Percentiles rank a stretch among this genome's conserved stretches.
These are phyloP conservation scores for Cataglyphis albicans DNA, from an alignment of 2,888 invertebrate genomes.

Conservation along the genomic window DNA sequence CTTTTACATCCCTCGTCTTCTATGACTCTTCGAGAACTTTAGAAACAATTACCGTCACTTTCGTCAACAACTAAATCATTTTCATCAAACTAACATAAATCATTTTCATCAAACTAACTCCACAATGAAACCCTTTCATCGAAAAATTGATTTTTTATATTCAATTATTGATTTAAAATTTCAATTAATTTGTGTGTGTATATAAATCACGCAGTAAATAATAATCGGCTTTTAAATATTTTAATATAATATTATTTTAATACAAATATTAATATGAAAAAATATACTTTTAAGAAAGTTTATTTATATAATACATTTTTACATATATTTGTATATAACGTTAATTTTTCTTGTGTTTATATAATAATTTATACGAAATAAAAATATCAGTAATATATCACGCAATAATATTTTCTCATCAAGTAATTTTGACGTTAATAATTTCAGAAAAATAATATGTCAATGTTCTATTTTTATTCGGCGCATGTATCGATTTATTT, in stretches of 20 bases:
- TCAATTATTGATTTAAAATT: slow-evolving; percentile 2
- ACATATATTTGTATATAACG: background rate
- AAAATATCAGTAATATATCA: background rate
- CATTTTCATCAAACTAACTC: background rate
- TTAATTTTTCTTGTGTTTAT: background rate
- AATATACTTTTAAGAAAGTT: background rate
- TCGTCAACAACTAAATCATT: slow-evolving; percentile 12
- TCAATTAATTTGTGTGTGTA: background rate
- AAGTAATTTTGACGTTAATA: background rate
- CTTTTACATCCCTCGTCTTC: slow-evolving; percentile 29
- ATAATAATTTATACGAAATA: background rate
- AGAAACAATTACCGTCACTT: background rate
- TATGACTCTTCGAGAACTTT: slow-evolving; percentile 25
- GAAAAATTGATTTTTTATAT: background rate
- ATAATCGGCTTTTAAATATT: background rate
- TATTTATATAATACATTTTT: background rate
- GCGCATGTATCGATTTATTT: background rate
- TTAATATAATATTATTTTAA: background rate
- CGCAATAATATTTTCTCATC: background rate
- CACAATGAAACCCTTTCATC: background rate
- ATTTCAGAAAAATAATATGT: background rate
- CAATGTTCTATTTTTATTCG: background rate
- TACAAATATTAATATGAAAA: background rate
- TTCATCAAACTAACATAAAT: background rate
- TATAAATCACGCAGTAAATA: background rate